Evolutionary conservation across 2,888 invertebrate species (phyloP).

Genomic region (Lagria hirta): DNA sequence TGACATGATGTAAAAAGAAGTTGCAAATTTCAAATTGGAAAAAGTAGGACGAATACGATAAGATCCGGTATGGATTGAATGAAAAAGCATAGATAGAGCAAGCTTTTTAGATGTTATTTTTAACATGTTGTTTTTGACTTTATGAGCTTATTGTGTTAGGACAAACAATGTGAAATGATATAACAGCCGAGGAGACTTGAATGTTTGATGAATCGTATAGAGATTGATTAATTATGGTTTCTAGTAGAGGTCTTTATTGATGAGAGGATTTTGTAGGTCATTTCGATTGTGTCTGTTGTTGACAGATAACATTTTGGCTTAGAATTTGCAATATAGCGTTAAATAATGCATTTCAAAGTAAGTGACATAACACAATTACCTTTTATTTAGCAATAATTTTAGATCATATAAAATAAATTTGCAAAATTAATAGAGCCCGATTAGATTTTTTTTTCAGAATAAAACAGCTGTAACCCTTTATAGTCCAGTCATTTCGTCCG

Average conservation of each 20-base stretch:
- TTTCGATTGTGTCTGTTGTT: conserved; percentile 47
- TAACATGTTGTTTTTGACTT: conserved; percentile 17
- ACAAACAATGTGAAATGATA: conserved; percentile 18
- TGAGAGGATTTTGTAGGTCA: conserved; percentile 48
- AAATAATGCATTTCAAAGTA: too few relatives aligned
- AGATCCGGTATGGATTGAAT: conserved; percentile 23
- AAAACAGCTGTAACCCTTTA: too few relatives aligned
- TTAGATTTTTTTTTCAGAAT: too few relatives aligned
- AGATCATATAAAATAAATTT: too few relatives aligned
- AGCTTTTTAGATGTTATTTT: too few relatives aligned
- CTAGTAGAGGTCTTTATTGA: conserved; percentile 43
- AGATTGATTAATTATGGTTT: conserved; percentile 44
- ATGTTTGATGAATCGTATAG: conserved; percentile 22
- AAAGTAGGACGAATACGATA: conserved; percentile 15
- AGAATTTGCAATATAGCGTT: too few relatives aligned
- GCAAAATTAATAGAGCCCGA: too few relatives aligned
- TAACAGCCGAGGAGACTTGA: conserved; percentile 22
- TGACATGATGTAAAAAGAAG: conserved; percentile 29
- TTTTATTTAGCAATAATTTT: too few relatives aligned
- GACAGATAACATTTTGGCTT: conserved; percentile 46
- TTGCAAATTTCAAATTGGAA: conserved; percentile 10
- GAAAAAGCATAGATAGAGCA: conserved; percentile 24
- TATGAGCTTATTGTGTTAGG: too few relatives aligned
- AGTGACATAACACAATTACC: too few relatives aligned
- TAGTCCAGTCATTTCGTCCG: too few relatives aligned